A percentile compares a stretch with the other conserved stretches of the same genome.
phyloP scores from a whole-genome alignment of 2,797 vertebrate genomes.

The Hypotaenidia philippensis region DNA sequence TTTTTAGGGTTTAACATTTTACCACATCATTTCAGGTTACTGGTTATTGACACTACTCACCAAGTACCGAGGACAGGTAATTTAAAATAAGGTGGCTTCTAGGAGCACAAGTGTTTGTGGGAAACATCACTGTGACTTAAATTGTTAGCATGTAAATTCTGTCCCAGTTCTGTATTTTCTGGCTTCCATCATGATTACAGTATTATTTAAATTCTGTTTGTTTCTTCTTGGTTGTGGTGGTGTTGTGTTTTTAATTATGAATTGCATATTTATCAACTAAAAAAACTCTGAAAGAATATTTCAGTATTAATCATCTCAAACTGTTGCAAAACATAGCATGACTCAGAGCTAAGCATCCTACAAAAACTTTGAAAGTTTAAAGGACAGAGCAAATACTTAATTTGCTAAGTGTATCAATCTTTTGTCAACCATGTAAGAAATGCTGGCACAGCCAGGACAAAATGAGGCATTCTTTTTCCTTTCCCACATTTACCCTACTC shows the following conservation, averaged over 20 bases:
- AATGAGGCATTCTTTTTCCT: background rate
- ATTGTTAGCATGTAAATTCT: background rate
- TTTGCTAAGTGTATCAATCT: background rate
- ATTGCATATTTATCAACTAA: conserved; percentile 12
- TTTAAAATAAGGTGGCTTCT: background rate
- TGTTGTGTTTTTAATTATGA: conserved; percentile 11
- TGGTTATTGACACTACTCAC: background rate
- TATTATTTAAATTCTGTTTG: background rate
- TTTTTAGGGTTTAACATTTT: background rate
- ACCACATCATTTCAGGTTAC: background rate
- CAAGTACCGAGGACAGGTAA: background rate
- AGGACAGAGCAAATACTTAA: background rate
- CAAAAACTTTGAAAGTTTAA: background rate
- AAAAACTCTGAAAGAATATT: background rate
- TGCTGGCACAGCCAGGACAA: background rate
- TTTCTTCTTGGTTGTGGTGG: background rate
- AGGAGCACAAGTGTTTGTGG: background rate
- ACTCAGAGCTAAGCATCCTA: background rate
- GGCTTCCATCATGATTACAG: background rate
- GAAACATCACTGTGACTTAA: background rate
- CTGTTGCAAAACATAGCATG: conserved; percentile 19
- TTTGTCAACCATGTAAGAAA: background rate
- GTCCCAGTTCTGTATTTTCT: conserved; percentile 7
- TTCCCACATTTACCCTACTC: conserved; percentile 28
- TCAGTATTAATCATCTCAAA: background rate